A percentile compares a stretch with the other conserved stretches of the same genome.
Conservation (phyloP, 2,888 invertebrate genomes). For the Thecophora atra region DNA sequence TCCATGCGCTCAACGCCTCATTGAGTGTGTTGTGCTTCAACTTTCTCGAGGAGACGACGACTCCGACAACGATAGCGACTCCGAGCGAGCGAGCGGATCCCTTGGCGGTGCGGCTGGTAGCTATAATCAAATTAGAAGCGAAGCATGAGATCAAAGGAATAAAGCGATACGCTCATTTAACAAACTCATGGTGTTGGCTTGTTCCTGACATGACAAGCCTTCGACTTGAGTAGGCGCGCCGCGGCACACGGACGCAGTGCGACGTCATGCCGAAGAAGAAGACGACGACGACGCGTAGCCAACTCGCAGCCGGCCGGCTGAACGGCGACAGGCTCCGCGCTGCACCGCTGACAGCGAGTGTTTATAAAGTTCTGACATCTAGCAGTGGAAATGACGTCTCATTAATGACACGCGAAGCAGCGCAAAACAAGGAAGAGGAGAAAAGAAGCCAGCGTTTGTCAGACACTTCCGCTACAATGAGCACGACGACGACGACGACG, state of each 20-base stretch:
- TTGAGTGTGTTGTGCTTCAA: slow-evolving; percentile 23
- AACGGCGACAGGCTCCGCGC: background rate
- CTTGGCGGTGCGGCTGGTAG: slow-evolving; percentile 15
- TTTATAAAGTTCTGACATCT: slow-evolving; percentile 30
- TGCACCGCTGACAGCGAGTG: slow-evolving; percentile 5
- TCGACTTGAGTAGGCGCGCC: slow-evolving; percentile 15
- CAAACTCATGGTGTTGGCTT: slow-evolving; percentile 6
- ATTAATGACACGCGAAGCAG: slow-evolving; percentile 31
- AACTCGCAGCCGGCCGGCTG: background rate
- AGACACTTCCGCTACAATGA: background rate
- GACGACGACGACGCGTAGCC: slow-evolving; percentile 9
- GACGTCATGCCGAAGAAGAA: background rate
- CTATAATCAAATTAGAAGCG: slow-evolving; percentile 36
- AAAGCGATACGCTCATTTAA: slow-evolving; percentile 35
- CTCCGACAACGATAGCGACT: no score
- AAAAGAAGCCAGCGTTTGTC: slow-evolving; percentile 25
- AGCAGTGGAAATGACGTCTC: slow-evolving; percentile 30
- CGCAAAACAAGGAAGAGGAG: slow-evolving; percentile 21
- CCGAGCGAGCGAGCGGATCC: no score
- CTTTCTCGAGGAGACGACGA: slow-evolving; percentile 9
- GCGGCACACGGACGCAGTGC: slow-evolving; percentile 4
- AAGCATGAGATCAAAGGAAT: slow-evolving; percentile 35
- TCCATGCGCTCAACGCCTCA: slow-evolving; percentile 27
- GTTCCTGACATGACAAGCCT: background rate
- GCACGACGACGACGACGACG: background rate